Conservation (phyloP, 2,797 vertebrate genomes). For the Pelodytes ibericus region DNA sequence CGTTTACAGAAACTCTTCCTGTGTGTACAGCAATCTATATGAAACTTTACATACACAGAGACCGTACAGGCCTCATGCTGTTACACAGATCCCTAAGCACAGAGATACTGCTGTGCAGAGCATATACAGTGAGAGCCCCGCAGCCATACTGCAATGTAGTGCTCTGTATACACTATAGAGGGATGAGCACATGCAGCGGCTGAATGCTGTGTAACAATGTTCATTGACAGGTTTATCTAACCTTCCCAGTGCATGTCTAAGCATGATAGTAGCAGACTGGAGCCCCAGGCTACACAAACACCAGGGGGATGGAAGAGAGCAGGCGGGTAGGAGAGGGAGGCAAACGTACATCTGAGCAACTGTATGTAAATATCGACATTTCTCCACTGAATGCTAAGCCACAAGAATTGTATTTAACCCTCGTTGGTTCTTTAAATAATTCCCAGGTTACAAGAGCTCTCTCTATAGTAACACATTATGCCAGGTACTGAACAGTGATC, state of each 20-base stretch:
- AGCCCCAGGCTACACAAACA: slow-evolving; percentile 18
- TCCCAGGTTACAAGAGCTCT: no score
- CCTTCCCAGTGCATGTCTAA: slow-evolving; percentile 9
- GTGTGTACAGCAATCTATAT: no score
- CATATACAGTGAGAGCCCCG: no score
- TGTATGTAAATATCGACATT: background rate
- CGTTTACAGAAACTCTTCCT: no score
- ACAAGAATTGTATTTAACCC: background rate
- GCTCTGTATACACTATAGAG: background rate
- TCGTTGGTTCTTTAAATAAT: background rate
- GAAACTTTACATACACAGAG: background rate
- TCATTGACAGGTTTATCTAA: slow-evolving; percentile 2
- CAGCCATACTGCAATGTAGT: no score
- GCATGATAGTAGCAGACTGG: slow-evolving; percentile 7
- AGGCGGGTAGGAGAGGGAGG: background rate
- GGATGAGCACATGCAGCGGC: background rate
- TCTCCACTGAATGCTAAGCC: background rate
- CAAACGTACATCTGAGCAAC: background rate
- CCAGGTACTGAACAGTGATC: no score
- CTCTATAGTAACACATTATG: no score
- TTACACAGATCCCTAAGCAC: no score
- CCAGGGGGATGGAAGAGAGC: background rate
- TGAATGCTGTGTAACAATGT: slow-evolving; percentile 5
- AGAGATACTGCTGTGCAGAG: no score
- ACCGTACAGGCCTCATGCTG: background rate